Evolutionary conservation across 2,113 vertebrate genomes (phyloP), one percentile per base, ranked within the genome.

Genomic region (Bolborhynchus lineola): DNA sequence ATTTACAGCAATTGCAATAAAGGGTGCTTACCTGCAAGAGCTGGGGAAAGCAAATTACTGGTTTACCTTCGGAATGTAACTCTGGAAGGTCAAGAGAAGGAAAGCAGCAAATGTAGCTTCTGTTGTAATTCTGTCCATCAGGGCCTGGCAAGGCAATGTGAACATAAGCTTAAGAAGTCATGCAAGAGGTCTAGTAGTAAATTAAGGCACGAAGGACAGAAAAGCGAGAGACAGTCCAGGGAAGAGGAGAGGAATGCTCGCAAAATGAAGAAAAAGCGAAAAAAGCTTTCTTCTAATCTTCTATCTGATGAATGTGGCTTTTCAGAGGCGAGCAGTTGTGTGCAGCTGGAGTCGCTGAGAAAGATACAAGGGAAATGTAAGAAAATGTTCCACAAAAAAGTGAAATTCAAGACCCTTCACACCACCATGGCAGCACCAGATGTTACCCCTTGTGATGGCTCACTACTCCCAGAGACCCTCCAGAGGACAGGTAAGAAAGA

Each of bases 171-270:
- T 79, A 94, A 89, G 50, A 93, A 91, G n/a, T 55, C 68, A 0
- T 93, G 31, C 50, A 97, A 97, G 72, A 97, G 95, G 59, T 90
- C 96, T 57, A 94, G 77, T 33, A 93, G 95, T 94, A 93, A 97
- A 86, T 46, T 86, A 71, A 97, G 85, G 60, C 83, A 63, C 15
- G 91, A 97, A 60, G 94, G 94, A 82, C 85, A 87, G 64, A 92
- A 92, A 74, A 71, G 37, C 47, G 87, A 97, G 69, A 96, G 82
- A 49, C 74, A 62, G 52, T 95, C 92, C 29, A 69, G 64, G 33
- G 96, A 95, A 80, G 83, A 93, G 60, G 91, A 95, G 39, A 93
- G 77, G 49, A 95, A 81, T 82, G 39, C 57, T 80, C 39, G 13
- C 79, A 95, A 92, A 97, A 82, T 82, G 60, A 97, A 96, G 90